Base-by-base conservation (phyloP, 1,140 invertebrate species). In the Trachelipus rathkii region DNA sequence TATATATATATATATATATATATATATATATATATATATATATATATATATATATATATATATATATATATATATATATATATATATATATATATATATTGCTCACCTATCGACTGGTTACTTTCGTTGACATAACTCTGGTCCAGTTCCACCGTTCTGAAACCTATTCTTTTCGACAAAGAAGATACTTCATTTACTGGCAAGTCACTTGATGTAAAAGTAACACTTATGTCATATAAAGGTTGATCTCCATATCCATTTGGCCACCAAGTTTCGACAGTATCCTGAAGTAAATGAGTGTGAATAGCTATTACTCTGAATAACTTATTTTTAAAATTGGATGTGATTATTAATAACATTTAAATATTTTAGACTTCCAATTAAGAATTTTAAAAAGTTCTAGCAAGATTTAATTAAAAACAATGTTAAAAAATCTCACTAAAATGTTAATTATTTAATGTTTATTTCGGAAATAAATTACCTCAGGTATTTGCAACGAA, bases 191-290 rank as follows among this genome's bases (percentile, higher is more conserved):
- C 85, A 6, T 73, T 72, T 7, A 83, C 81, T 66, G 82, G 66
- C n/a, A 50, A 76, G 50, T 83, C 86, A 66, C 15, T 60, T 3
- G 50, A 8, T 60, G 50, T 60, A 60, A 60, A 81, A 7, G 85
- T 86, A 0, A 91, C 86, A 66, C 85, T 86, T 3, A 96, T 83
- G 50, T 87, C 84, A 83, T 97, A 97, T 0, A 98, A 86, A 4
- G 85, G 87, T 84, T 94, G 95, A 15, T 88, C 84, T 43, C 96
- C 96, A 83, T 92, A 93, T 72, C 95, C 96, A 87, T 96, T 96
- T 0, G 97, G 97, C 95, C 95, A 98, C 97, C 96, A 99, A 19
- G 88, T 82, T 46, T 88, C 82, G 0, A 93, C 87, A 53, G 86
- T 43, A 43, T 67, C 71, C 78, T 78, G 71, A 13, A 10, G 45